These are phyloP conservation scores for Hyla sarda DNA, from an alignment of 2,113 vertebrate genomes.

Conservation along the genomic window DNA sequence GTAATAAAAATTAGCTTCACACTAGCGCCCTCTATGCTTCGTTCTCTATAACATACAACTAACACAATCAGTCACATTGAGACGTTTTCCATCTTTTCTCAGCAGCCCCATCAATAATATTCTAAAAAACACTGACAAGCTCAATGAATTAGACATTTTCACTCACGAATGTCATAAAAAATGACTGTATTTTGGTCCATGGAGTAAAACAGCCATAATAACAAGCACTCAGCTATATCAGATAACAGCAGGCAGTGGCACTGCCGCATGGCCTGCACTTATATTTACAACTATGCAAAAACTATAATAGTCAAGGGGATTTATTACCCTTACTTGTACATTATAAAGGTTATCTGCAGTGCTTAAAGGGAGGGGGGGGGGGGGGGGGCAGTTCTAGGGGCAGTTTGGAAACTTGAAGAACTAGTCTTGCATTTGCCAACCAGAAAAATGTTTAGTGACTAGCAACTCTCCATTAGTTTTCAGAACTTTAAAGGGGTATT, in stretches of 20 bases:
- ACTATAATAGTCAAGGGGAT: too few species aligned
- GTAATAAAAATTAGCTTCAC: background rate
- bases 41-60: background rate
- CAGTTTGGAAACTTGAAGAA: too few species aligned
- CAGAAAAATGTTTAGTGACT: too few species aligned
- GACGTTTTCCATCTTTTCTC: background rate
- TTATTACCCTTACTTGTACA: too few species aligned
- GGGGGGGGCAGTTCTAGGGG: too few species aligned
- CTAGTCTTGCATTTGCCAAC: too few species aligned
- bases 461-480: too few species aligned
- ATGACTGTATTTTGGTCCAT: background rate
- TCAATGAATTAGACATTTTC: background rate
- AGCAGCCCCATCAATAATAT: background rate
- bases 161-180: background rate
- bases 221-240: background rate
- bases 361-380: too few species aligned
- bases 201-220: too few species aligned
- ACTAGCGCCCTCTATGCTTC: conserved; percentile 38
- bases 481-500: too few species aligned
- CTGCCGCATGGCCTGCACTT: background rate
- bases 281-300: background rate
- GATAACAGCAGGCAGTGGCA: background rate
- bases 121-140: background rate
- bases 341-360: too few species aligned
- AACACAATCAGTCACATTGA: background rate